These are phyloP conservation scores for Trissoscelio sp. DNA, from an alignment of 2,888 invertebrate genomes.

Conservation along the genomic window DNA sequence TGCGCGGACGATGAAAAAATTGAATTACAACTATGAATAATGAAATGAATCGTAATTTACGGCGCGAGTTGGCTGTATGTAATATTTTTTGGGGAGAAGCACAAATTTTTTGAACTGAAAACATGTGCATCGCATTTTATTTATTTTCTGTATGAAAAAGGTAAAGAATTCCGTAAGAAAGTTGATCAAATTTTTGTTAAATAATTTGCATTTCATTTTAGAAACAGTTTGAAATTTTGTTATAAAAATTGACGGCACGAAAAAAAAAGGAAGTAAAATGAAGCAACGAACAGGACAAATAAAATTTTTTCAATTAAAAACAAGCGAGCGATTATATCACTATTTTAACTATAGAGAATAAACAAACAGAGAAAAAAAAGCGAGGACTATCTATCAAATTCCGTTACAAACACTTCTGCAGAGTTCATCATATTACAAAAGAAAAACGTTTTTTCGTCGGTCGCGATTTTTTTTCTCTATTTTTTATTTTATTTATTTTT, in stretches of 20 bases:
- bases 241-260: too few species aligned
- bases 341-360: slow-evolving; percentile 61
- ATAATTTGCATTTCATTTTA: too few species aligned
- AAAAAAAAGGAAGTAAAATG: not conserved
- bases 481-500: slow-evolving; percentile 23
- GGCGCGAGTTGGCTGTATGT: too few species aligned
- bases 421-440: slow-evolving; percentile 65
- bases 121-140: too few species aligned
- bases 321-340: slow-evolving; percentile 60
- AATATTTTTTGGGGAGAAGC: too few species aligned
- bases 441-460: slow-evolving; percentile 63
- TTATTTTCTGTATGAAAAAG: too few species aligned
- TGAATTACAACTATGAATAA: slow-evolving; percentile 38
- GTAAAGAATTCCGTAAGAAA: too few species aligned
- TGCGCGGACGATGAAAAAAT: slow-evolving; percentile 33
- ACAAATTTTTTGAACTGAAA: too few species aligned
- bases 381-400: slow-evolving; percentile 64
- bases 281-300: slow-evolving; percentile 10
- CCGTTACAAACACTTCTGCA: slow-evolving; percentile 63
- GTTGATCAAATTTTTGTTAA: too few species aligned
- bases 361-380: slow-evolving; percentile 53
- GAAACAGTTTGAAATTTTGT: too few species aligned
- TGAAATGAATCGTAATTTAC: slow-evolving; percentile 40
- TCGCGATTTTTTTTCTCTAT: slow-evolving; percentile 43
- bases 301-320: slow-evolving; percentile 59